phyloP scores from a whole-genome alignment of 2,113 vertebrate species.

The Syrmaticus mikado region DNA sequence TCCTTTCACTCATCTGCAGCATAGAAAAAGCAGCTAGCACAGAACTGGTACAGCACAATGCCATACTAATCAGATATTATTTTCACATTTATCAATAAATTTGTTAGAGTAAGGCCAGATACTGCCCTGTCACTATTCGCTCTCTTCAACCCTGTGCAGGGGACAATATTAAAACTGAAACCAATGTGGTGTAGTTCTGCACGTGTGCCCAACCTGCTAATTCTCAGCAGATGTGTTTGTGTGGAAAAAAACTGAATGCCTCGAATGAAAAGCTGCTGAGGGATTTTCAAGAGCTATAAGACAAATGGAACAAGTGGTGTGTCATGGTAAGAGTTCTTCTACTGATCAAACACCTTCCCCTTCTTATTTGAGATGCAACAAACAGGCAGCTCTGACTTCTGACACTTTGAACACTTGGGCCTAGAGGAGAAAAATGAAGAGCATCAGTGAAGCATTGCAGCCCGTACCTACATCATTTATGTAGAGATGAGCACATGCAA shows the following conservation, averaged over 20 bases:
- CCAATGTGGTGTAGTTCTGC: neutral
- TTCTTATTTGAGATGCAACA: neutral
- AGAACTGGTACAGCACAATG: neutral
- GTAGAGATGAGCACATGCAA: neutral
- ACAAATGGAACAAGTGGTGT: neutral
- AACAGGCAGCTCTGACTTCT: neutral
- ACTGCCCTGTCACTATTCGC: neutral
- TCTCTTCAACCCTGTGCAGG: neutral
- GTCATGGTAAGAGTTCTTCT: neutral
- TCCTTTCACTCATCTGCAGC: neutral
- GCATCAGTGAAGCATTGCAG: neutral
- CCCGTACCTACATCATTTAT: neutral
- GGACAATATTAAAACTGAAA: neutral
- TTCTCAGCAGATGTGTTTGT: neutral
- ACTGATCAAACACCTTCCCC: neutral
- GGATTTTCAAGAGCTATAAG: neutral
- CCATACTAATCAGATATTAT: neutral
- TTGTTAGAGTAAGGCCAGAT: neutral
- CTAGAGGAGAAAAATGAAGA: neutral
- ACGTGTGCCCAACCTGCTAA: neutral
- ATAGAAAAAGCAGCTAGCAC: neutral
- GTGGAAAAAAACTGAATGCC: neutral
- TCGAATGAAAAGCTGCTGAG: neutral
- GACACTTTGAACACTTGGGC: neutral
- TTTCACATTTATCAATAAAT: neutral